A percentile compares a stretch with the other conserved stretches of the same genome.
phyloP scores from a whole-genome alignment of 2,888 invertebrate genomes.

The Agonopterix subpropinquella region DNA sequence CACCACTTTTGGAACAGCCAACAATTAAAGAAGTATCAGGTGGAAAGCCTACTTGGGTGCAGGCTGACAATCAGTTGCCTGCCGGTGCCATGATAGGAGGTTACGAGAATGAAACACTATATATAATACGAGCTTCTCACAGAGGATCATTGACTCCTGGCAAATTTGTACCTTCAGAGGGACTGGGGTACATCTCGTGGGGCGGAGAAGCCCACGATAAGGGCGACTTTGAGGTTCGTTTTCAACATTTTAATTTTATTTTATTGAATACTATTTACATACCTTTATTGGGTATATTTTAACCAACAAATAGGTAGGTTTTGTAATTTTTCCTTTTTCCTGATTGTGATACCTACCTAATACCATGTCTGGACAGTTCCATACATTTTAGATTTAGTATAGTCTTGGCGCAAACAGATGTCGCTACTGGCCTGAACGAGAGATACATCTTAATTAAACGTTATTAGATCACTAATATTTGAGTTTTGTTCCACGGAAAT shows the following conservation, averaged over 20 bases:
- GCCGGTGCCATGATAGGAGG: constrained; percentile 80
- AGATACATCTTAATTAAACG: too few species aligned
- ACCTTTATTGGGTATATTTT: background rate
- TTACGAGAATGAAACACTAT: constrained; percentile 77
- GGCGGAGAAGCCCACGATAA: constrained; percentile 83
- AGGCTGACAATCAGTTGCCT: constrained; percentile 76
- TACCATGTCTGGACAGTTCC: too few species aligned
- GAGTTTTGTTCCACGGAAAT: too few species aligned
- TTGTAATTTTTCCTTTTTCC: too few species aligned
- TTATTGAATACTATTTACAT: background rate
- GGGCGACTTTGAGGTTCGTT: constrained; percentile 78
- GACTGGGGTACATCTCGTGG: constrained; percentile 82
- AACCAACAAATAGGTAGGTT: too few species aligned
- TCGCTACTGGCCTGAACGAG: too few species aligned
- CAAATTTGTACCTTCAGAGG: constrained; percentile 81
- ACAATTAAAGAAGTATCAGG: constrained; percentile 7
- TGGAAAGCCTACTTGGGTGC: constrained; percentile 77
- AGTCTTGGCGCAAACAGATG: too few species aligned
- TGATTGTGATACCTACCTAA: too few species aligned
- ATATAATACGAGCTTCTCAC: constrained; percentile 80
- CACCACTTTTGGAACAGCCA: constrained; percentile 1
- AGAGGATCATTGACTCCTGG: constrained; percentile 85
- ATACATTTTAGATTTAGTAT: too few species aligned
- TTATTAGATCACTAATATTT: too few species aligned
- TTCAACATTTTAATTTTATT: background rate